Evolutionary conservation across 92 coral and sea anemone species (phyloP).

Genomic region (Meandrina meandrites): DNA sequence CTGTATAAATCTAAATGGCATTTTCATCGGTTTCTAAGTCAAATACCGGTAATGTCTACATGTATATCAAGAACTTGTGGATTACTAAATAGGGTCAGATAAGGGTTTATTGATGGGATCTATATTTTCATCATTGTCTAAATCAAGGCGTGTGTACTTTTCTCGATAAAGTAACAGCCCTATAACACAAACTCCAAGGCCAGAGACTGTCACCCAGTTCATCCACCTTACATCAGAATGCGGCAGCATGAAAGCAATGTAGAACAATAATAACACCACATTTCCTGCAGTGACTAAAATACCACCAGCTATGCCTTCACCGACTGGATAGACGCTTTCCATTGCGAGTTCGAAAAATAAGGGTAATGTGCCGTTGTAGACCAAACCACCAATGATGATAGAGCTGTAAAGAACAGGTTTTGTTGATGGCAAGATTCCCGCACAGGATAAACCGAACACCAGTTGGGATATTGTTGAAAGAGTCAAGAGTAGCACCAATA

Average conservation of each 20-base stretch:
- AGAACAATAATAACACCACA: conserved; percentile 36
- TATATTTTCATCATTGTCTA: conserved; percentile 31
- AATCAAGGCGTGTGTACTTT: conserved; percentile 52
- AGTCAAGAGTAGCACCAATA: conserved; percentile 43
- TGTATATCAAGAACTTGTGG: background rate
- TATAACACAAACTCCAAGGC: conserved; percentile 41
- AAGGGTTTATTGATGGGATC: background rate
- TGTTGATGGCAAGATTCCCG: conserved; percentile 59
- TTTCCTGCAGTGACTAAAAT: conserved; percentile 38
- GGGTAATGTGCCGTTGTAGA: conserved; percentile 59
- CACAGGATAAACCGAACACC: conserved; percentile 70
- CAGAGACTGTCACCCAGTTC: conserved; percentile 69
- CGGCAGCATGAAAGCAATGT: conserved; percentile 64
- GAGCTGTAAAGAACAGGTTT: conserved; percentile 58
- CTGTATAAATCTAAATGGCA: too few relatives aligned
- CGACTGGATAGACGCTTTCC: conserved; percentile 71
- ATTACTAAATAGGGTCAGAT: background rate
- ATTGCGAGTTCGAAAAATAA: conserved; percentile 65
- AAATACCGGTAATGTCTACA: background rate
- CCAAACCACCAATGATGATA: conserved; percentile 58
- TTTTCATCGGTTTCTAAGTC: too few relatives aligned
- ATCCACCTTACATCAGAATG: conserved; percentile 57
- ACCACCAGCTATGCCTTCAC: conserved; percentile 62
- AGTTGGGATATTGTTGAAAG: conserved; percentile 54
- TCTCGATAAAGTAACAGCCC: conserved; percentile 56